Conservation (phyloP, 2,113 vertebrate species). For the Leptobrachium ailaonicum region DNA sequence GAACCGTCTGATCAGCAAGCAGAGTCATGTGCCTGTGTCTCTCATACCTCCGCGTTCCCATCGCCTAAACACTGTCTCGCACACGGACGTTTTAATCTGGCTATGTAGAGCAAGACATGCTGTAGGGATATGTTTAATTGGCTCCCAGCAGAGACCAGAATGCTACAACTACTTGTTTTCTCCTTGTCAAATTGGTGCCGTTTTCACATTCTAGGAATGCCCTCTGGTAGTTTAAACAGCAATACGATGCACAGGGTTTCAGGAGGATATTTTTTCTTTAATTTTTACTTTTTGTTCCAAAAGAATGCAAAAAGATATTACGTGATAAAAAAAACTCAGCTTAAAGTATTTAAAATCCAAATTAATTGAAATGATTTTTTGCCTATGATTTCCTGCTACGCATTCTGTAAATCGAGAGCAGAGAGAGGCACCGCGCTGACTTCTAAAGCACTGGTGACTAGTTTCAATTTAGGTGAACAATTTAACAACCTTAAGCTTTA, state of each 20-base stretch:
- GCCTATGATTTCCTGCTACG: too few relatives aligned
- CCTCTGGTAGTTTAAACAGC: constrained; percentile 65
- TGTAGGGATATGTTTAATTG: constrained; percentile 64
- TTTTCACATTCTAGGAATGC: constrained; percentile 65
- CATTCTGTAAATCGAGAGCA: neutral
- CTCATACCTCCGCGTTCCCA: constrained; percentile 55
- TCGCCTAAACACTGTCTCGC: constrained; percentile 60
- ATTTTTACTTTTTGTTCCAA: neutral
- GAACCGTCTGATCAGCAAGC: constrained; percentile 53
- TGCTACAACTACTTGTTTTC: constrained; percentile 41
- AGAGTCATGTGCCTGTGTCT: constrained; percentile 48
- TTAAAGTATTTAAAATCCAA: too few relatives aligned
- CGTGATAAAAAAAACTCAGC: neutral
- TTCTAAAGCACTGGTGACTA: too few relatives aligned
- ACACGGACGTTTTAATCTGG: constrained; percentile 61
- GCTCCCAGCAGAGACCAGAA: constrained; percentile 65
- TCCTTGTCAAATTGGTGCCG: constrained; percentile 52
- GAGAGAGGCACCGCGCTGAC: neutral
- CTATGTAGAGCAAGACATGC: constrained; percentile 56
- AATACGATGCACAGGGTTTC: constrained; percentile 56
- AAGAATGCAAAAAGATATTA: neutral
- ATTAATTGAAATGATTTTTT: too few relatives aligned
- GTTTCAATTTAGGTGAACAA: too few relatives aligned
- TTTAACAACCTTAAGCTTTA: too few relatives aligned
- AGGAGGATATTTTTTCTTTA: constrained; percentile 31